A percentile compares a stretch with the other conserved stretches of the same genome.
Evolutionary conservation across 1,140 invertebrate species (phyloP).

Genomic region (Galleria mellonella): DNA sequence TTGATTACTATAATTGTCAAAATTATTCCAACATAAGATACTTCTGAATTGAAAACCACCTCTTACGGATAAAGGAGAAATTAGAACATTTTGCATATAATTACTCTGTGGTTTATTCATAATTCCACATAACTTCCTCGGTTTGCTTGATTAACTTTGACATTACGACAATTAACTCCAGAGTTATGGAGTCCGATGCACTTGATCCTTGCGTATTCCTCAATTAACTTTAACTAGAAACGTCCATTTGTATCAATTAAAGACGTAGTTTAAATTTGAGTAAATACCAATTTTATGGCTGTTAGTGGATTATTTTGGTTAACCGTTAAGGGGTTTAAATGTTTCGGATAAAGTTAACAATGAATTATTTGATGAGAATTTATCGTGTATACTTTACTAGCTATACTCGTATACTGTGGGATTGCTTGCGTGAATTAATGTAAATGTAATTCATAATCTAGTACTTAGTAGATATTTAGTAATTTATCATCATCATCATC

Average conservation of each 20-base stretch:
- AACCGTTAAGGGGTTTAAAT: constrained; percentile 41
- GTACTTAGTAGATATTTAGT: too few species aligned
- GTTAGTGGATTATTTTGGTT: constrained; percentile 39
- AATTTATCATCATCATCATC: too few species aligned
- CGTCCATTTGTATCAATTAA: constrained; percentile 69
- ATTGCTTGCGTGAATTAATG: too few species aligned
- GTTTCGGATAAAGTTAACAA: constrained; percentile 34
- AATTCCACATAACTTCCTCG: not conserved
- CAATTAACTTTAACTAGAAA: constrained; percentile 65
- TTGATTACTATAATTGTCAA: too few species aligned
- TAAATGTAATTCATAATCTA: too few species aligned
- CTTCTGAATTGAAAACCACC: too few species aligned
- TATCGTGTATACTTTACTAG: constrained; percentile 31
- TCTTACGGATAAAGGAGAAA: too few species aligned
- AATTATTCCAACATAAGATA: too few species aligned
- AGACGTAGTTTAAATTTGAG: constrained; percentile 53
- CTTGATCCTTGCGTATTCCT: constrained; percentile 30
- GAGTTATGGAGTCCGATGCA: constrained; percentile 17
- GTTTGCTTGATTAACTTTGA: constrained; percentile 7
- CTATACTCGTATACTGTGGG: too few species aligned
- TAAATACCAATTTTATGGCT: constrained; percentile 67
- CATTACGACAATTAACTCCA: constrained; percentile 10
- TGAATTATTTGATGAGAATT: constrained; percentile 46
- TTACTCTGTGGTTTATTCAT: not conserved
- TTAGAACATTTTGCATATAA: too few species aligned